Percentiles rank a stretch among this genome's conserved stretches.
Evolutionary conservation across 2,797 vertebrate genomes (phyloP).

Genomic region (Gallirallus australis): DNA sequence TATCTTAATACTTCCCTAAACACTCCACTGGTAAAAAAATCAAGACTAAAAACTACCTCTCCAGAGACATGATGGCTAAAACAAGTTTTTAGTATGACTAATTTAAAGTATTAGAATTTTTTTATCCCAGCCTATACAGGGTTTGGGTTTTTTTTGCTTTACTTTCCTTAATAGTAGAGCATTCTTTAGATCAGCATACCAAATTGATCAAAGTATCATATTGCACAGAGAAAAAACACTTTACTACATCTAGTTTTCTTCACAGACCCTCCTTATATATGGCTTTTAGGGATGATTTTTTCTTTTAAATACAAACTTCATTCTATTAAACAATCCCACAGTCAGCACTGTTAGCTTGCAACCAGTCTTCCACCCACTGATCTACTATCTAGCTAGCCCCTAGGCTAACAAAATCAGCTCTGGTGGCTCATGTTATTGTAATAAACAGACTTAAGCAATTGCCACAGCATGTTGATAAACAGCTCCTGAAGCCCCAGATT

Average conservation of each 20-base stretch:
- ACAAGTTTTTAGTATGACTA: neutral
- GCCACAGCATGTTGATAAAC: neutral
- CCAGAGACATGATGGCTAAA: neutral
- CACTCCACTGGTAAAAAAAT: neutral
- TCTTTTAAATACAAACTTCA: neutral
- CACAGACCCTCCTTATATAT: neutral
- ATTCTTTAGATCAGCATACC: neutral
- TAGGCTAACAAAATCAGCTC: slow-evolving; percentile 13
- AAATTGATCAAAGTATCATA: neutral
- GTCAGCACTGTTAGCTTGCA: neutral
- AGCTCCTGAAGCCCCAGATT: neutral
- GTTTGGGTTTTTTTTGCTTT: neutral
- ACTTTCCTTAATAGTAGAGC: neutral
- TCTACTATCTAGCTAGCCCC: neutral
- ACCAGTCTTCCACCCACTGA: neutral
- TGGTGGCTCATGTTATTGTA: neutral
- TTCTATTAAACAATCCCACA: neutral
- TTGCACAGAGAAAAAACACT: neutral
- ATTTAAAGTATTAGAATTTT: neutral
- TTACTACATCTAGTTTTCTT: neutral
- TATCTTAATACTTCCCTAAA: neutral
- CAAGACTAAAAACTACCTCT: neutral
- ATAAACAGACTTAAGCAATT: neutral
- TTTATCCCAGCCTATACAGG: neutral
- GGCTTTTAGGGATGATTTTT: neutral